Base-by-base conservation (phyloP, 2,888 invertebrate genomes). In the Mayetiola destructor region DNA sequence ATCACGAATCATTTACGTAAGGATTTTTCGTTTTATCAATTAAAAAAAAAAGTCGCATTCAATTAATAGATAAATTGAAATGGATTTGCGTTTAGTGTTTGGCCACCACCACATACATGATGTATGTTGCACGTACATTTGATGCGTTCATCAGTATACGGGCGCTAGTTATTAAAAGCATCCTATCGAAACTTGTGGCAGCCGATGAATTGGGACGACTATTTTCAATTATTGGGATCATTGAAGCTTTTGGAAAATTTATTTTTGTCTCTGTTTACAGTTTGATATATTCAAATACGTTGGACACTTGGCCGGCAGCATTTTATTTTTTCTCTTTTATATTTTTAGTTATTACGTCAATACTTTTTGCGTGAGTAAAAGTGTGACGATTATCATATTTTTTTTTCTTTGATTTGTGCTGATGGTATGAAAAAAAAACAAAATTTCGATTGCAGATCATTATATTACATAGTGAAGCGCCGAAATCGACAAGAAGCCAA, bases 211-310 rank as follows among this genome's bases (percentile, higher is more conserved):
- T 72, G 61, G 62, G 63, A 20, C 60, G 62, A 14, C 32, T 64
- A 36, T 65, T 62, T 62, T 64, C 64, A 5, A 66, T 72, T 8
- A 67, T 72, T 54, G 70, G 71, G n/a, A 67, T 72, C 9, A 67
- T 68, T 20, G 71, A 72, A 55, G 71, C 70, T 1, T 64, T 71
- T 55, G 68, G 65, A 4, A 66, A 68, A 56, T 68, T 72, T 54
- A 65, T 72, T 5, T 71, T 72, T 54, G 68, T 71, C 18, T 66
- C 69, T 23, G 61, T 73, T n/a, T 72, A 66, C 56, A 69, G 69
- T 60, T 61, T 62, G 10, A 65, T 73, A 10, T 73, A 73, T 58
- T 61, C 64, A 12, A 61, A 60, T 14, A 67, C 69, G 0, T 64
- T 72, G 2, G 67, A 69, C n/a, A 59, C 62, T 6, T 72, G 72